Evolutionary conservation across 2,888 invertebrate genomes (phyloP), one percentile per base, ranked within the genome.

Genomic region (Alentia gelatinosa): DNA sequence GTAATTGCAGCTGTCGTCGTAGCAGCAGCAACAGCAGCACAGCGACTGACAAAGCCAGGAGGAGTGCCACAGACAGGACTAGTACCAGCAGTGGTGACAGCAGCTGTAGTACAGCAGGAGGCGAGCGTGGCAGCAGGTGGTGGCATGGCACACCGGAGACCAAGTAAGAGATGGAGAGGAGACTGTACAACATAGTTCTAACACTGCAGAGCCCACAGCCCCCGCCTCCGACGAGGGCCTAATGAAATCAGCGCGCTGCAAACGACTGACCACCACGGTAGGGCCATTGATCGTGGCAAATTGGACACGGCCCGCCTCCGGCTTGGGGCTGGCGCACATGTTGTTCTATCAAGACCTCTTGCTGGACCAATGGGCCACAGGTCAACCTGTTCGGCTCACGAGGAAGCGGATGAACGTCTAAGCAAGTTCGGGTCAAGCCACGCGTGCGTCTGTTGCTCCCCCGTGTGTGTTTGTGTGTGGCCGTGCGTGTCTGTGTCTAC

Each of bases 171-270:
- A 3, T 56, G 56, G 56, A n/a, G n/a, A n/a, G 56, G 23, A 56
- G 56, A 19, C 56, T 56, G 47, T 47, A 12, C 68, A 68, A 33
- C 26, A 33, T 33, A 15, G 74, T 26, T 33, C 74, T 26, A 33
- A 33, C 33, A 33, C 74, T 12, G 74, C 12, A 33, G n/a, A 74
- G 74, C 74, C n/a, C 74, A 33, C 74, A n/a, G 26, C 33, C 30
- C 9, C 74, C 30, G 30, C 74, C 30, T 74, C 30, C 26, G 33
- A 33, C 74, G 4, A 74, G 74, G 33, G 74, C 26, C 30, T 74
- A 74, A 74, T 74, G 74, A 33, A 74, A 74, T 74, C 74, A 74
- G 74, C n/a, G 74, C 74, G 30, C 74, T 33, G 74, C 30, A 33
- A 74, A 15, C 74, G 74, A 74, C 33, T 74, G 30, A 33, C 74